Conservation (phyloP, 2,113 vertebrate genomes). For the Xiphophorus maculatus region DNA sequence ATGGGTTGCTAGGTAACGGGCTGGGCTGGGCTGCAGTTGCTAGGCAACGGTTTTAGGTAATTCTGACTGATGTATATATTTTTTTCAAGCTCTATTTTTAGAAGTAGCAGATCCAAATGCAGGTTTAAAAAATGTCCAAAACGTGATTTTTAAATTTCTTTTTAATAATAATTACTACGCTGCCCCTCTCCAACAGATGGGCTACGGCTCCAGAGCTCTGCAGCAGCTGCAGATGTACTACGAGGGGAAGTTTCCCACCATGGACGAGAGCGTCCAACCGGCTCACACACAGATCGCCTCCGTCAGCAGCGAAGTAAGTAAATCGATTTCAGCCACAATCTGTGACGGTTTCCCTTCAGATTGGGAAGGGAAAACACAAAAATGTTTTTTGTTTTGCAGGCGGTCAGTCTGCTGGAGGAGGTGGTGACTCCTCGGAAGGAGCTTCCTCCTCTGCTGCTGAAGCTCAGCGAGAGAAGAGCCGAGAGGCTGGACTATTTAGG, state of each 20-base stretch:
- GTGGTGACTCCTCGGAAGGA: slow-evolving; percentile 90
- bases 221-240: slow-evolving; percentile 94
- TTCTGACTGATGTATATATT: too few species aligned
- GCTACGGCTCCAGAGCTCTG: slow-evolving; percentile 92
- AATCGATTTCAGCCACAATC: not conserved
- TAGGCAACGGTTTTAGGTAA: too few species aligned
- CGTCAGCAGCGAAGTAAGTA: slow-evolving; percentile 90
- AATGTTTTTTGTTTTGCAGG: slow-evolving; percentile 68
- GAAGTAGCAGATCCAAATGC: too few species aligned
- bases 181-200: slow-evolving; percentile 85
- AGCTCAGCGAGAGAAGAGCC: slow-evolving; percentile 90
- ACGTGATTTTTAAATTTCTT: too few species aligned
- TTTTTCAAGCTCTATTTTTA: too few species aligned
- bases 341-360: not conserved
- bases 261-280: slow-evolving; percentile 84
- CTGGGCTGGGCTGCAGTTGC: too few species aligned
- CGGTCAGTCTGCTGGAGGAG: slow-evolving; percentile 93
- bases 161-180: too few species aligned
- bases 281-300: slow-evolving; percentile 83
- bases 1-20: too few species aligned
- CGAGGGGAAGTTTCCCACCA: slow-evolving; percentile 89
- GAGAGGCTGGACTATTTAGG: slow-evolving; percentile 94
- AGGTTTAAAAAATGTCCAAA: too few species aligned
- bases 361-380: not conserved
- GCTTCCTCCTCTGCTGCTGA: slow-evolving; percentile 93